phyloP scores from a whole-genome alignment of 2,888 invertebrate genomes.

The Quadroppia sp. region DNA sequence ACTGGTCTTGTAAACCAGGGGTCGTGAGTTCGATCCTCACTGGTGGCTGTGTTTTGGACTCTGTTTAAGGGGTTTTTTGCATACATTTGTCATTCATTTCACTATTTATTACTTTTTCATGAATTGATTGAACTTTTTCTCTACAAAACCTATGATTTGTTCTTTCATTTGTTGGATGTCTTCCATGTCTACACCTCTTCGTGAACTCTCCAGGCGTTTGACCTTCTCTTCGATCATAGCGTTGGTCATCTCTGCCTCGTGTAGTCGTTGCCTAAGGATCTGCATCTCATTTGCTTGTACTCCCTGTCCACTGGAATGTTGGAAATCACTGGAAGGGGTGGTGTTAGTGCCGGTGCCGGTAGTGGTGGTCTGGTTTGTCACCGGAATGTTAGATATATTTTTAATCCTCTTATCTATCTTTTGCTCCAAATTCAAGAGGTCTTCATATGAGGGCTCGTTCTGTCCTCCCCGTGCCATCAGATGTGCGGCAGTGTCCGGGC shows the following conservation, averaged over 20 bases:
- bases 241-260: slow-evolving; percentile 21
- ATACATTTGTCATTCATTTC: too few species aligned
- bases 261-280: slow-evolving; percentile 5
- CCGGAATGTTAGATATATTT: neutral
- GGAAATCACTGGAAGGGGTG: neutral
- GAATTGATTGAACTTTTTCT: slow-evolving; percentile 13
- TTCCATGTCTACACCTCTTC: too few species aligned
- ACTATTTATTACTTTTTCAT: neutral
- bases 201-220: neutral
- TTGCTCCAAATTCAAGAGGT: neutral
- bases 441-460: neutral
- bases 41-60: too few species aligned
- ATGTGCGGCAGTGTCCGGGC: neutral
- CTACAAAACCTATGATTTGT: slow-evolving; percentile 19
- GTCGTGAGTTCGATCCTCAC: slow-evolving; percentile 43
- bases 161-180: slow-evolving; percentile 8
- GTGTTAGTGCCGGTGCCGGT: neutral
- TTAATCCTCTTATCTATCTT: neutral
- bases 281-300: slow-evolving; percentile 10
- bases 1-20: slow-evolving; percentile 43
- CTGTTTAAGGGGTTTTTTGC: too few species aligned
- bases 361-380: neutral
- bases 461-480: neutral
- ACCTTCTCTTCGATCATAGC: slow-evolving; percentile 28
- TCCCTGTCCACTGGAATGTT: neutral